Conservation (phyloP, 2,888 invertebrate species). For the Perithous albicinctus region DNA sequence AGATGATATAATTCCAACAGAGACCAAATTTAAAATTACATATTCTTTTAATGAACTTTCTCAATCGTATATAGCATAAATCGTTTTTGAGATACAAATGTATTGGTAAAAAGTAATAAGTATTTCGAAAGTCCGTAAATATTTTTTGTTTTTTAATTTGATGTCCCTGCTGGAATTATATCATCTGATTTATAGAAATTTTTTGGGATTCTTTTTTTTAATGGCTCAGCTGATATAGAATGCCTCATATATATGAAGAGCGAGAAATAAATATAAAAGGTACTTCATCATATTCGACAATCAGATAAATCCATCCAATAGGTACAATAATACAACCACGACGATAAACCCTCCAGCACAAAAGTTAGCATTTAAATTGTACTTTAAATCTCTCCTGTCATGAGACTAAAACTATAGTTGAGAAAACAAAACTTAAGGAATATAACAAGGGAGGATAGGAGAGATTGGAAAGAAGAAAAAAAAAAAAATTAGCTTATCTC, state of each 20-base stretch:
- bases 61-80: too few relatives aligned
- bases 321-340: slow-evolving; percentile 13
- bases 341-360: background rate
- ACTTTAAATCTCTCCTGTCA: slow-evolving; percentile 45
- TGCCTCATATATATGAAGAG: slow-evolving; percentile 6
- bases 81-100: too few relatives aligned
- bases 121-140: too few relatives aligned
- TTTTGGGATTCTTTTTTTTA: too few relatives aligned
- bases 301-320: slow-evolving; percentile 53
- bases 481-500: slow-evolving; percentile 82
- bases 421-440: slow-evolving; percentile 51
- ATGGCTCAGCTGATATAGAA: too few relatives aligned
- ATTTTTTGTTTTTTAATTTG: too few relatives aligned
- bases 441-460: background rate
- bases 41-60: too few relatives aligned
- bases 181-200: too few relatives aligned
- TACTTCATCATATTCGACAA: slow-evolving; percentile 62
- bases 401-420: slow-evolving; percentile 5
- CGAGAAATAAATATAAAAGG: slow-evolving; percentile 54
- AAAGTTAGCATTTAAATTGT: slow-evolving; percentile 43
- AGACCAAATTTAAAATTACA: too few relatives aligned
- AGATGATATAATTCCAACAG: too few relatives aligned
- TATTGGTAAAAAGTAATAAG: too few relatives aligned
- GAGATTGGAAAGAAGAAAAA: slow-evolving; percentile 44
- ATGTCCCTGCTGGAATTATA: too few relatives aligned